Evolutionary conservation across 2,888 invertebrate species (phyloP), one percentile per base, ranked within the genome.

Genomic region (Dilophus febrilis): DNA sequence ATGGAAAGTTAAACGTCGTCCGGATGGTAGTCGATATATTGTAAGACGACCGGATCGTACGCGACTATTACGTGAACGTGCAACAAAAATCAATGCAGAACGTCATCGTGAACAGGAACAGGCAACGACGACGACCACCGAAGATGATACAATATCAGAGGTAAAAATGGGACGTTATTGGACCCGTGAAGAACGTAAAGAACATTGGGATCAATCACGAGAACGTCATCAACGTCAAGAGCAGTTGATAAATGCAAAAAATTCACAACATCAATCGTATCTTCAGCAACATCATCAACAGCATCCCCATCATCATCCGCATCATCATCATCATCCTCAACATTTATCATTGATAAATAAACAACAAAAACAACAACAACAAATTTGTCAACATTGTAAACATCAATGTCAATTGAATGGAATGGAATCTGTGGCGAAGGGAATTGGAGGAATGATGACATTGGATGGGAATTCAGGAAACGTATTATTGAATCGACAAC

Each of bases 121-220:
- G n/a, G n/a, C n/a, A n/a, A 13, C 4, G 6, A 4, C 4, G 7
- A 65, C 76, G 40, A 76, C 77, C 1, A 79, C 79, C 0, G 83
- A 84, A 53, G 83, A 84, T 50, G 82, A 84, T 49, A 77, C 80
- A 16, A 69, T 76, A 58, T 80, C 80, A 12, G 82, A 82, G 54
- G 65, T 82, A 44, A 84, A 83, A 66, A 64, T 68, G 13, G 82
- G 82, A 6, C 69, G 78, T 26, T 84, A 80, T 54, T 83, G 82
- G 78, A 72, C 71, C 4, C 74, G 75, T 55, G 81, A 80, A 48
- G 82, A 83, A 47, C 68, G 80, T 3, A 81, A 79, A 51, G 65
- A 72, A 33, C 82, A 84, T 49, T 57, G 81, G 49, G 81, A 81
- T 52, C 70, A 72, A 40, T 74, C 79, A 2, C 66, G 70, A 35